Evolutionary conservation across 2,113 vertebrate genomes (phyloP), one percentile per base, ranked within the genome.

Genomic region (Galeopterus variegatus): DNA sequence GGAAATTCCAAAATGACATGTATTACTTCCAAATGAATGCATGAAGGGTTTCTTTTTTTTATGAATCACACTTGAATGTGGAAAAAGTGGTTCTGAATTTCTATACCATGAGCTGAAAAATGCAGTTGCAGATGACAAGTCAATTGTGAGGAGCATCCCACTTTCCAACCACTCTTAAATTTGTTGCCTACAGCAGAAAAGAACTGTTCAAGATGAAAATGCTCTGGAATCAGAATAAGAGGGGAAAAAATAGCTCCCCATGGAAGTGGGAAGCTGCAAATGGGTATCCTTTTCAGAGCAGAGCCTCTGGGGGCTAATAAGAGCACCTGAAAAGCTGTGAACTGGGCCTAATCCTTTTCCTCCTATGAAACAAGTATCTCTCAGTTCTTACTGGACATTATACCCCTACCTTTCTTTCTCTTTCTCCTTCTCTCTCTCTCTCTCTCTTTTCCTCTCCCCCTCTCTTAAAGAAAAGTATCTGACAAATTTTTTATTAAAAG

Each of bases 21-120:
- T 70, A 93, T 67, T 86, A 88, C 82, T 86, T 95, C n/a, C 83
- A 90, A 92, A 95, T 50, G 28, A 92, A 92, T 33, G 58, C 5
- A 95, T 70, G 36, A 67, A 83, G 52, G 23, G 80, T 85, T 91
- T 79, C 1, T 52, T 81, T 80, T 72, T 80, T 75, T 67, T 12
- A 54, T 82, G 67, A 87, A 88, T 77, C 62, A 79, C 14, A 84
- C 62, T 21, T 88, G 15, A 88, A 86, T 26, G 19, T 70, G 58
- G 54, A 83, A 95, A 93, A 93, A 50, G 23, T 77, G 31, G 31
- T 67, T 93, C 17, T 85, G 10, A n/a, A 81, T 85, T 94, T 95
- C 75, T 64, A 54, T 21, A 31, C 21, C 41, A 76, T 33, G 52
- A 81, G 23, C 33, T 93, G 12, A 31, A 69, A 85, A 96, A 70